These are phyloP conservation scores for Syncerus caffer DNA, from an alignment of 2,797 vertebrate species.

Conservation along the genomic window DNA sequence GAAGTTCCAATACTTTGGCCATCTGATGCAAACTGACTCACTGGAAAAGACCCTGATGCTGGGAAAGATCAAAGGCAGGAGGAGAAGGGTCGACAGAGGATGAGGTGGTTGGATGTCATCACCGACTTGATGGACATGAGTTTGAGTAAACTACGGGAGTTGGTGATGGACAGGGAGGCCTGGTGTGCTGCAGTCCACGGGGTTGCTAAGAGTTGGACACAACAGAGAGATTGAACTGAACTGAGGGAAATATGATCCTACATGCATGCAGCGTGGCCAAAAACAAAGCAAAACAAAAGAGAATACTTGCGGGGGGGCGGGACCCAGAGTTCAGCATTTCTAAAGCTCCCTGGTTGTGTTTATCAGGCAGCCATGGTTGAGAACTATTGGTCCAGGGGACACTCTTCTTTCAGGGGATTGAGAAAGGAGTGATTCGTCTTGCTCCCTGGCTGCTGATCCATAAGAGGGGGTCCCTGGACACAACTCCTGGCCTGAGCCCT, in stretches of 20 bases:
- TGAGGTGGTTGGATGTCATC: neutral
- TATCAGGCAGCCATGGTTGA: neutral
- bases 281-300: neutral
- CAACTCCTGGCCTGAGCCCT: neutral
- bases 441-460: neutral
- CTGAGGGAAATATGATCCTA: neutral
- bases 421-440: neutral
- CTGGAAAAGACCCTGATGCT: neutral
- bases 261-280: neutral
- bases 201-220: neutral
- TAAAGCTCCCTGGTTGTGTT: neutral
- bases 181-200: neutral
- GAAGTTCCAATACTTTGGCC: neutral
- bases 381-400: neutral
- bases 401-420: neutral
- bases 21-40: neutral
- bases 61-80: neutral
- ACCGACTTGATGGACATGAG: neutral
- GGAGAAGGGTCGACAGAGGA: neutral
- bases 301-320: neutral
- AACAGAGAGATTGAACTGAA: neutral
- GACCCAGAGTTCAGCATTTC: neutral
- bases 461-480: neutral
- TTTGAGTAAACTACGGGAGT: neutral
- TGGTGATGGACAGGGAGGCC: neutral